These are phyloP conservation scores for Atrichornis clamosus DNA, from an alignment of 2,113 vertebrate species.

Conservation along the genomic window DNA sequence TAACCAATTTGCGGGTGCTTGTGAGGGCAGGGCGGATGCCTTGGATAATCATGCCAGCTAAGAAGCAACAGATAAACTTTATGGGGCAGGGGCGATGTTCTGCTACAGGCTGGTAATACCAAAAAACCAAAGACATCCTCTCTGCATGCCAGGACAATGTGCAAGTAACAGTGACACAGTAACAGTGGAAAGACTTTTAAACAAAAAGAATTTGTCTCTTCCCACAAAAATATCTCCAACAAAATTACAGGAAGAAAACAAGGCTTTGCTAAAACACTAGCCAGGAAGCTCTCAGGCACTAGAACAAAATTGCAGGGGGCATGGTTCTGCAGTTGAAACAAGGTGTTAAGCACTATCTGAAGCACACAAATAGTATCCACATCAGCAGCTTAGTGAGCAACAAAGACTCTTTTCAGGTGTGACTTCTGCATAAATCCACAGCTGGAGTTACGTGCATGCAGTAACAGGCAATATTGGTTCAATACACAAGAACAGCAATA, in stretches of 20 bases:
- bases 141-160: background rate
- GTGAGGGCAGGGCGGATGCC: too few species aligned
- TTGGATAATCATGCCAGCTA: too few species aligned
- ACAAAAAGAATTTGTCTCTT: background rate
- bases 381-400: background rate
- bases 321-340: background rate
- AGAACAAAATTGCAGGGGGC: background rate
- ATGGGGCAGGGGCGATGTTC: too few species aligned
- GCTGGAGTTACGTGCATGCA: background rate
- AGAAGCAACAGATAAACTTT: too few species aligned
- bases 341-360: background rate
- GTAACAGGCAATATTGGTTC: background rate
- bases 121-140: background rate
- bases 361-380: accelerated
- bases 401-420: background rate
- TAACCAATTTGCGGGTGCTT: too few species aligned
- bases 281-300: background rate
- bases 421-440: background rate
- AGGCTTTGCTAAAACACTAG: background rate
- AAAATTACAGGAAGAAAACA: background rate
- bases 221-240: background rate
- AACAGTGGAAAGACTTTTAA: background rate
- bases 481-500: too few species aligned
- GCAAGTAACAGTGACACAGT: background rate
- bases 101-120: background rate